Evolutionary conservation across 2,113 vertebrate genomes (phyloP).

Genomic region (Corythornis madagascariensis): DNA sequence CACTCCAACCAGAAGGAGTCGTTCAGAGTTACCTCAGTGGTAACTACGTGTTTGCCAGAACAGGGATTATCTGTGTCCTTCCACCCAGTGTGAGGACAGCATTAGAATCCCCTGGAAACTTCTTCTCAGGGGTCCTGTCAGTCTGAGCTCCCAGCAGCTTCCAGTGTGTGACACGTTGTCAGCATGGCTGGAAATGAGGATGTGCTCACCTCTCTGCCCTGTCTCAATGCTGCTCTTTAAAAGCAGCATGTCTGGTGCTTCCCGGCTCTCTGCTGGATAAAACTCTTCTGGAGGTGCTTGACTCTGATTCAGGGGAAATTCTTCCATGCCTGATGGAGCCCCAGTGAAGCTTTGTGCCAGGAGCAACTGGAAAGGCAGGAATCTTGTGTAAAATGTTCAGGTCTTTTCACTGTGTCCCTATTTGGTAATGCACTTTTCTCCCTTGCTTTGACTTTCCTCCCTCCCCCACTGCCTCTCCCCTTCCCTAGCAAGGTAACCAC

Average conservation of each 20-base stretch:
- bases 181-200: not conserved
- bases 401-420: not conserved
- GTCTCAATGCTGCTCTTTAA: not conserved
- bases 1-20: constrained; percentile 17
- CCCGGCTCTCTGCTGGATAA: not conserved
- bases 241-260: not conserved
- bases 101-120: not conserved
- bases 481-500: constrained; percentile 22
- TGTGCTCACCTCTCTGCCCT: not conserved
- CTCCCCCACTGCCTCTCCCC: constrained; percentile 14
- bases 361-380: not conserved
- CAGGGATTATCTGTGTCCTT: not conserved
- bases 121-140: not conserved
- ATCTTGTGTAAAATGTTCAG: not conserved
- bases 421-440: not conserved
- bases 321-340: not conserved
- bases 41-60: not conserved
- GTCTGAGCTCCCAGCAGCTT: not conserved
- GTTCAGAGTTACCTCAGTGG: not conserved
- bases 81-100: not conserved
- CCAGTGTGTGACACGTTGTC: not conserved
- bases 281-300: not conserved
- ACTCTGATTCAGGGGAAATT: not conserved
- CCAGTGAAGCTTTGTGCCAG: not conserved
- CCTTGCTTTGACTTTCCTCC: not conserved